phyloP scores from a whole-genome alignment of 64 coral and sea anemone genomes.

The Montipora capricornis region DNA sequence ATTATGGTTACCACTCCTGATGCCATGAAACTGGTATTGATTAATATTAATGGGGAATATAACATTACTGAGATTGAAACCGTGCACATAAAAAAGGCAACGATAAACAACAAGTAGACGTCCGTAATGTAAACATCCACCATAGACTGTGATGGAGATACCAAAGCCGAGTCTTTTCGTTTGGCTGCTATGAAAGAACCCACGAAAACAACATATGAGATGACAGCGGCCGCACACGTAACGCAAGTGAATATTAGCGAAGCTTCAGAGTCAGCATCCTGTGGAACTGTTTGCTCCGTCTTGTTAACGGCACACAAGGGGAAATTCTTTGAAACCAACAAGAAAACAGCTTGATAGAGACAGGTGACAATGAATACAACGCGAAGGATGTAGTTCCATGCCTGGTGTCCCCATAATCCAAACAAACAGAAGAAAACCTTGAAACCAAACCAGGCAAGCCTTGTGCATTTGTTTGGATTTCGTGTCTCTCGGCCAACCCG shows the following conservation, averaged over 20 bases:
- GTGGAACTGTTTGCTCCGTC: not conserved
- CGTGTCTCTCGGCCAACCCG: not conserved
- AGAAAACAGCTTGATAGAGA: constrained; percentile 34
- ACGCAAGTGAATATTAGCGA: not conserved
- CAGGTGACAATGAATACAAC: constrained; percentile 15
- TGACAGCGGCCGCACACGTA: not conserved
- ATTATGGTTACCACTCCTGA: too few species aligned
- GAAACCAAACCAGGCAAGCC: not conserved
- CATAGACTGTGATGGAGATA: constrained; percentile 26
- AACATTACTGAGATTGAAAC: too few species aligned
- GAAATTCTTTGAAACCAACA: not conserved
- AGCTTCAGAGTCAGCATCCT: too few species aligned
- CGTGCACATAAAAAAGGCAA: constrained; percentile 12
- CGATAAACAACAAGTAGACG: constrained; percentile 7
- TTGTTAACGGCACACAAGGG: too few species aligned
- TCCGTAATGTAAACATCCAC: not conserved
- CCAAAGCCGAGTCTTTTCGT: constrained; percentile 14
- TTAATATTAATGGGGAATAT: too few species aligned
- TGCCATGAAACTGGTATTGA: too few species aligned
- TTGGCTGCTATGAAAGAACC: constrained; percentile 20
- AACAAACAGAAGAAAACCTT: not conserved
- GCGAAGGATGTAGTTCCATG: constrained; percentile 31
- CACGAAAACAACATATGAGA: constrained; percentile 43
- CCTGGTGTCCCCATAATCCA: constrained; percentile 39
- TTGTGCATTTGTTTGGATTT: not conserved